Base-by-base conservation (phyloP, 2,888 invertebrate genomes). In the Dromius quadrimaculatus region DNA sequence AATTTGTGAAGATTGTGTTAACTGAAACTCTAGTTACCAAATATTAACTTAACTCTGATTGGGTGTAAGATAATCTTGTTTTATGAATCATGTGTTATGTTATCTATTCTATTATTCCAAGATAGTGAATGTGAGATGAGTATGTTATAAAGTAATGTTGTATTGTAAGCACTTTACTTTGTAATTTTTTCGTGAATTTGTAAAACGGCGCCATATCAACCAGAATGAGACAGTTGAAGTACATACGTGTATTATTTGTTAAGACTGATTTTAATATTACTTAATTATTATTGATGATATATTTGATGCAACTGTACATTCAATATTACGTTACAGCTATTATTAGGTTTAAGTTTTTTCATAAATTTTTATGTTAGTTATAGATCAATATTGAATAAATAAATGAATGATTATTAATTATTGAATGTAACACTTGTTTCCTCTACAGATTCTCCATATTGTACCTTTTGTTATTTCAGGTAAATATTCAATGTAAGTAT, bases 381-480 rank as follows among this genome's bases (percentile, higher is more conserved):
- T 70, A 70, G 62, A 62, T 70, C 72, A 73, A 73, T 76, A 73
- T 71, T 74, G 47, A 47, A 74, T 57, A 64, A 78, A 77, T 77
- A 78, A 79, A 78, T 78, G 77, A 79, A 78, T 78, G 78, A 78
- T 76, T 75, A 79, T 78, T 78, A 76, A 77, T 78, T 78, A 78
- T 77, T 78, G 77, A 74, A 75, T 75, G 75, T 77, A 76, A 61
- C 61, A 47, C 63, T 70, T 68, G 41, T 71, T 68, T 71, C 72
- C 36, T 17, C 32, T 5, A 32, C 5, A 32, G 5, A 32, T 32
- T 5, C 9, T 32, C 9, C 32, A n/a, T n/a, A n/a, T n/a, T n/a
- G n/a, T 32, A 32, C 9, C 32, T 32, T 32, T 6, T 9, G 5
- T 9, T 9, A 9, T 32, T 32, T 32, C 32, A 32, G 32, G 32